Percentiles rank a stretch among this genome's conserved stretches.
Evolutionary conservation across 2,797 vertebrate species (phyloP).

Genomic region (Phataginus tricuspis): DNA sequence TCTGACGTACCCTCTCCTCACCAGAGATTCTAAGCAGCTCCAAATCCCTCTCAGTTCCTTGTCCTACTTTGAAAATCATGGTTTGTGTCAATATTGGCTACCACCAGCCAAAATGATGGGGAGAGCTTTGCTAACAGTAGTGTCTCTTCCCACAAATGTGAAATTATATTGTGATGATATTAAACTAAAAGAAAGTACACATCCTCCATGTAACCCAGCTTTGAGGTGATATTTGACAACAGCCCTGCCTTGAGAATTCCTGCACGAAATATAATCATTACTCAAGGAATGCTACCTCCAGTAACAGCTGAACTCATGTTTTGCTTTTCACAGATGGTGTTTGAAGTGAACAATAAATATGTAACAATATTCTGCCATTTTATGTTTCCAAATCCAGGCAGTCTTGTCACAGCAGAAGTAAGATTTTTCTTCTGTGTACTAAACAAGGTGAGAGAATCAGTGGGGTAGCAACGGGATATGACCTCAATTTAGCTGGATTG

Average conservation of each 20-base stretch:
- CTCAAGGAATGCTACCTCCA: neutral
- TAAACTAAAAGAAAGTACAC: neutral
- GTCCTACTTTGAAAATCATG: neutral
- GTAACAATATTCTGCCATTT: neutral
- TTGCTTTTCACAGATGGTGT: neutral
- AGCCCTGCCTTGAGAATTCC: neutral
- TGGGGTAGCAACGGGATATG: neutral
- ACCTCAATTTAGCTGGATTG: neutral
- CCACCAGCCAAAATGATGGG: neutral
- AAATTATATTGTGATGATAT: neutral
- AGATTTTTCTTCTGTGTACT: constrained; percentile 91
- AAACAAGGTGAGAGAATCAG: constrained; percentile 89
- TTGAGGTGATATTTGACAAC: neutral
- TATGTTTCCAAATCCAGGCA: constrained; percentile 86
- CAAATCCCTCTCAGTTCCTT: too few relatives aligned
- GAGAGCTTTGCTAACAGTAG: neutral
- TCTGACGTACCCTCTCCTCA: neutral
- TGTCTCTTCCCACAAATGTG: neutral
- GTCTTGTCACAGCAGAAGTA: constrained; percentile 90
- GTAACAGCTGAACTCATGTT: neutral
- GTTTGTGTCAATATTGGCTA: neutral
- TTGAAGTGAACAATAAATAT: neutral
- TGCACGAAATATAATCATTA: neutral
- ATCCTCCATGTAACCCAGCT: neutral
- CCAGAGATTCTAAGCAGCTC: neutral